phyloP scores from a whole-genome alignment of 2,888 invertebrate species.

The Augochlorella aurata region DNA sequence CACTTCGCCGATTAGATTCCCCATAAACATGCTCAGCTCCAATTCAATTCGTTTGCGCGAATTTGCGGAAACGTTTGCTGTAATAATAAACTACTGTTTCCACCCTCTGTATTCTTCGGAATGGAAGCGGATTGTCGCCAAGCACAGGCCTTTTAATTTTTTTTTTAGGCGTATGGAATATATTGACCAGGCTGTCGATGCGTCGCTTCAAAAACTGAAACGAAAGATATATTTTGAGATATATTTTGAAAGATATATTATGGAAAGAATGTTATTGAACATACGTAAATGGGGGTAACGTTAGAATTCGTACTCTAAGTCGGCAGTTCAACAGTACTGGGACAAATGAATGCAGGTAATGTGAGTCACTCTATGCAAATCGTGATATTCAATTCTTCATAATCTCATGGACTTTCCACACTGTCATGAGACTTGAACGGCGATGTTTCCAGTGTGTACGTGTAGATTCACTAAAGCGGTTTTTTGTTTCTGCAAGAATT shows the following conservation, averaged over 20 bases:
- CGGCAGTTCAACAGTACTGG: background rate
- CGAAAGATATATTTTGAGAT: too few relatives aligned
- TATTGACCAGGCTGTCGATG: too few relatives aligned
- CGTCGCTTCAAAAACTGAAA: too few relatives aligned
- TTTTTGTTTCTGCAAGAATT: background rate
- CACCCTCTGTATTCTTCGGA: background rate
- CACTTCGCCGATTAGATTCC: background rate
- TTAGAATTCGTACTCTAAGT: background rate
- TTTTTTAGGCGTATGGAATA: too few relatives aligned
- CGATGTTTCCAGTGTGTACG: background rate
- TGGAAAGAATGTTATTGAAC: background rate
- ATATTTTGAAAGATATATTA: too few relatives aligned
- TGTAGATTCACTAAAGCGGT: too few relatives aligned
- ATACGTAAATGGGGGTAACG: background rate
- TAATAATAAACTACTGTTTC: background rate
- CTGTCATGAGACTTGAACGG: background rate
- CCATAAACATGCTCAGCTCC: background rate
- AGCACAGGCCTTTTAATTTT: too few relatives aligned
- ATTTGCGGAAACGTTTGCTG: background rate
- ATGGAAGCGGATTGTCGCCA: too few relatives aligned
- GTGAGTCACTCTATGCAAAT: constrained; percentile 4
- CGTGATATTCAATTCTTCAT: background rate
- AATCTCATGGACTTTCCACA: background rate
- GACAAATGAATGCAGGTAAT: background rate
- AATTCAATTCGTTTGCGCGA: background rate